phyloP scores from a whole-genome alignment of 2,113 vertebrate genomes.

The Benitochromis conjunctus region DNA sequence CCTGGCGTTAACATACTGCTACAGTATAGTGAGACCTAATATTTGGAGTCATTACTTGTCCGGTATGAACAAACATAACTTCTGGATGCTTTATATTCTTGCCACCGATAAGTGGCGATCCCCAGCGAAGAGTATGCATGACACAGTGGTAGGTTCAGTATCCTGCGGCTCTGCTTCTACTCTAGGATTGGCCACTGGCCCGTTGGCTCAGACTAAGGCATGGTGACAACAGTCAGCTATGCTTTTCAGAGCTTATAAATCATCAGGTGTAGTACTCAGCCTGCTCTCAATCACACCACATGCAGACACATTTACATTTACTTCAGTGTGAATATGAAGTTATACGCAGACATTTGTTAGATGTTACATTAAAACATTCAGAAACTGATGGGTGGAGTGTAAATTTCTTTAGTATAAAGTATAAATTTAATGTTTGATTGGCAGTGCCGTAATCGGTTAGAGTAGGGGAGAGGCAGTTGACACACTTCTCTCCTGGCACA shows the following conservation, averaged over 20 bases:
- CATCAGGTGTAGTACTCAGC: neutral
- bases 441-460: conserved; percentile 8
- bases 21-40: neutral
- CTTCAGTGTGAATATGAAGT: neutral
- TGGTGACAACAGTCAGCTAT: conserved; percentile 7
- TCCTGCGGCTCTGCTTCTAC: neutral
- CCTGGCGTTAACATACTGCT: neutral
- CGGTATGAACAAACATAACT: neutral
- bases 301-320: neutral
- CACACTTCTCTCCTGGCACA: conserved; percentile 41
- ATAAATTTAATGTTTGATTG: neutral
- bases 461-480: neutral
- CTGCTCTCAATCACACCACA: neutral
- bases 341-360: neutral
- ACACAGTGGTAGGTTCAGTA: neutral
- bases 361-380: neutral
- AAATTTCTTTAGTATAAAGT: neutral
- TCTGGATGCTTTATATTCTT: neutral
- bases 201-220: neutral
- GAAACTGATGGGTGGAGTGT: neutral
- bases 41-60: neutral
- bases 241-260: neutral
- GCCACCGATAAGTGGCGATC: neutral
- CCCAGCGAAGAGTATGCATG: neutral
- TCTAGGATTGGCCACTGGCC: neutral